phyloP scores from a whole-genome alignment of 2,113 vertebrate species.

The Columbina picui region DNA sequence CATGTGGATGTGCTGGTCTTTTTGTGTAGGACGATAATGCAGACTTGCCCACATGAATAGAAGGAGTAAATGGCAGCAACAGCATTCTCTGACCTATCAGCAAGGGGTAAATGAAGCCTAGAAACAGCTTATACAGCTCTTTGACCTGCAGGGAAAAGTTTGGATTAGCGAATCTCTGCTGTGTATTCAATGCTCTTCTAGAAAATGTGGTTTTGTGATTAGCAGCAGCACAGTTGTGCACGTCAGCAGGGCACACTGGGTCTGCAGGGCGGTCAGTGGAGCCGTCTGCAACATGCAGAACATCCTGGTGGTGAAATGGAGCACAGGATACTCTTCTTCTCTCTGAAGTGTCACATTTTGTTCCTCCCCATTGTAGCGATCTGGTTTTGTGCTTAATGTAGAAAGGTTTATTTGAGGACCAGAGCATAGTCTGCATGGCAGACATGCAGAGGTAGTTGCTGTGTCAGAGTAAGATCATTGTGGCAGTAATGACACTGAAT shows the following conservation, averaged over 20 bases:
- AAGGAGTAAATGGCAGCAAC: neutral
- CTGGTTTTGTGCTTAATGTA: neutral
- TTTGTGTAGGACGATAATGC: neutral
- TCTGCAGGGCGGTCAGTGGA: neutral
- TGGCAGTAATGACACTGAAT: neutral
- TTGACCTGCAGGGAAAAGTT: neutral
- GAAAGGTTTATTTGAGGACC: neutral
- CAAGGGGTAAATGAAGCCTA: neutral
- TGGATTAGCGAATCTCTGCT: neutral
- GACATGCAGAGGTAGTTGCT: neutral
- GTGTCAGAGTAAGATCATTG: neutral
- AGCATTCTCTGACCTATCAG: neutral
- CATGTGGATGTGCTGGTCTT: neutral
- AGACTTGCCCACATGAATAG: neutral
- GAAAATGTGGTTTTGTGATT: neutral
- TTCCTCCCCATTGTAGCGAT: neutral
- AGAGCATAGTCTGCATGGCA: neutral
- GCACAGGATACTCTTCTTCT: neutral
- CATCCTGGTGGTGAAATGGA: neutral
- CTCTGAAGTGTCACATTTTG: neutral
- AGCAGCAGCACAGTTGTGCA: rapidly evolving
- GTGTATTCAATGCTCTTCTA: rapidly evolving
- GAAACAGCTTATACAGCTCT: neutral
- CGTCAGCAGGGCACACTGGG: rapidly evolving
- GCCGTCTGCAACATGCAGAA: neutral